Evolutionary conservation across 2,113 vertebrate species (phyloP), one percentile per base, ranked within the genome.

Genomic region (Peucedramus taeniatus): DNA sequence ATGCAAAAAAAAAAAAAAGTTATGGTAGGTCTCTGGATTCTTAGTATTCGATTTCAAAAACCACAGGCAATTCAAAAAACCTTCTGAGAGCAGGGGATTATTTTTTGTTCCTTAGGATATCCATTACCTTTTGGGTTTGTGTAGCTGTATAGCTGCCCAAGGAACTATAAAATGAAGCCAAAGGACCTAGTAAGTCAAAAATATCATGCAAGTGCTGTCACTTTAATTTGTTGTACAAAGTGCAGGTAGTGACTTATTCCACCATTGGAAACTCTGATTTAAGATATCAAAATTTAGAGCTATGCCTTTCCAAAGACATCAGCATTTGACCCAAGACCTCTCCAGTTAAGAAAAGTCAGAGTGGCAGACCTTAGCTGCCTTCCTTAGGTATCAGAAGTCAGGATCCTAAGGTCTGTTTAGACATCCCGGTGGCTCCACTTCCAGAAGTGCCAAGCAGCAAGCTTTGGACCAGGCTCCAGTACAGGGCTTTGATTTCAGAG

Each of bases 41-140:
- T 83, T 86, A 31, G 39, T 66, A 74, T 56, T 74, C 44, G 47
- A 63, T 86, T 96, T 83, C 77, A 63, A 78, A 96, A 95, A 83
- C 40, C 71, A 93, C 80, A 81, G 35, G 51, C 39, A 77, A 86
- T 83, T 93, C 83, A 92, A 83, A 53, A 33, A 92, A 21, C 4
- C 44, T 30, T 74, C 60, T 89, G 60, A 82, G 30, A 78, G 22
- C 12, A 69, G 13, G 18, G 17, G 7, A 42, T 53, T 59, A 40
- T 72, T 83, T 69, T 83, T 82, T 40, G 39, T 63, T 40, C 21
- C 33, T 76, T 81, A 51, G 51, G 35, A n/a, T 94, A 88, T 86
- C 76, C 56, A 33, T 94, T 94, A 66, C 47, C 16, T 83, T 89
- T 86, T 78, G 40, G 39, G 14, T 31, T 94, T 89, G 21, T 66